A percentile compares a stretch with the other conserved stretches of the same genome.
Conservation (phyloP, 2,888 invertebrate species). For the Rhagophthalmus giganteus region DNA sequence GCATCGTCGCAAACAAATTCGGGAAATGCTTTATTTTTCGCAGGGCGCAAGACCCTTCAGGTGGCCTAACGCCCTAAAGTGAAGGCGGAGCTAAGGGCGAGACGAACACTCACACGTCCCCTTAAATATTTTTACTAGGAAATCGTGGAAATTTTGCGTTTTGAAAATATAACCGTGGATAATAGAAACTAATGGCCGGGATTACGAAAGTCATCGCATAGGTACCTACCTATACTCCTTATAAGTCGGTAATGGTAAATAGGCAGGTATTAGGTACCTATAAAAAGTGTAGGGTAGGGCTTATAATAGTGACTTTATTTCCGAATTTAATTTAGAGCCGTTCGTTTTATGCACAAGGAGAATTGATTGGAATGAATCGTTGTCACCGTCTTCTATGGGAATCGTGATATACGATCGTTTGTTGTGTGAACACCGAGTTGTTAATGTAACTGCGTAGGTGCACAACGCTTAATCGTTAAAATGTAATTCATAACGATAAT, state of each 20-base stretch:
- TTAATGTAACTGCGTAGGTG: slow-evolving; percentile 21
- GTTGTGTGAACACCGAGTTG: slow-evolving; percentile 12
- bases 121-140: slow-evolving; percentile 4
- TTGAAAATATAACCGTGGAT: too few species aligned
- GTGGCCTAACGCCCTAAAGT: slow-evolving; percentile 9
- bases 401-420: slow-evolving; percentile 12
- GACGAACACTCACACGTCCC: slow-evolving; percentile 16
- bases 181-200: slow-evolving; percentile 1
- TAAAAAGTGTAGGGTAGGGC: slow-evolving; percentile 11
- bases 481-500: slow-evolving; percentile 5
- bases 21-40: too few species aligned
- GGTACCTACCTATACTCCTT: slow-evolving; percentile 1
- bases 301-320: slow-evolving; percentile 14
- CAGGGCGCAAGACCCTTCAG: slow-evolving; percentile 11
- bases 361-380: slow-evolving; percentile 19
- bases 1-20: not conserved
- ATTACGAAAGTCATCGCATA: not conserved
- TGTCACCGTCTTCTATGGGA: slow-evolving; percentile 9
- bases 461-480: slow-evolving; percentile 2
- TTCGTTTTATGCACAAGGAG: slow-evolving; percentile 15
- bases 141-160: too few species aligned
- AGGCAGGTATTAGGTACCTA: not conserved
- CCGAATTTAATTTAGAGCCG: slow-evolving; percentile 16
- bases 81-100: slow-evolving; percentile 22
- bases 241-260: slow-evolving; percentile 3